Conservation (phyloP, 2,113 vertebrate species). For the Tachysurus fulvidraco region DNA sequence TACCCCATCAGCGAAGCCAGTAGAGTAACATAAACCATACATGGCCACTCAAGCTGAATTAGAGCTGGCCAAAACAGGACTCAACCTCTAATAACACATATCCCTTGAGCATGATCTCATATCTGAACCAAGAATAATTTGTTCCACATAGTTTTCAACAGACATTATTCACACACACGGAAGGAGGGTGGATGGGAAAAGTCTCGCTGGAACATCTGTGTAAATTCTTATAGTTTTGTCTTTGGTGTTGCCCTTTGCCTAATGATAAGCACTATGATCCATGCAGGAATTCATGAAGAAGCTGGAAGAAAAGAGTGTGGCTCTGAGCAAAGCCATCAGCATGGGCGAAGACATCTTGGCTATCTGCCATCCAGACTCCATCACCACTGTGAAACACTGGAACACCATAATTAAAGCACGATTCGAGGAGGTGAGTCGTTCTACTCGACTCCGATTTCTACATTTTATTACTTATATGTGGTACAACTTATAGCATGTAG, state of each 20-base stretch:
- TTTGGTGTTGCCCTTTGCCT: conserved; percentile 34
- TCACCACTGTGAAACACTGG: conserved; percentile 99
- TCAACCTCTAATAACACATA: conserved; percentile 39
- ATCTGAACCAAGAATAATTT: conserved; percentile 47
- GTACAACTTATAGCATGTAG: background rate
- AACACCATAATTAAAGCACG: conserved; percentile 97
- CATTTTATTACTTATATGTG: background rate
- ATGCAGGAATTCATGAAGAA: conserved; percentile 94
- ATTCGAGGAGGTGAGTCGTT: conserved; percentile 88
- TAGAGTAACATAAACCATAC: conserved; percentile 44
- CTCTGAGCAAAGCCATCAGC: conserved; percentile 84
- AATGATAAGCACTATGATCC: conserved; percentile 55
- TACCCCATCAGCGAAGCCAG: conserved; percentile 38
- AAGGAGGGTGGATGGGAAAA: conserved; percentile 36
- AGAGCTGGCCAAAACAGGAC: conserved; percentile 50
- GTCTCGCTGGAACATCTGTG: background rate
- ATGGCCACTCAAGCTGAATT: conserved; percentile 39
- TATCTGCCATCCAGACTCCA: conserved; percentile 96
- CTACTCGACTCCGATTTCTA: background rate
- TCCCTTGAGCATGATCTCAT: conserved; percentile 61
- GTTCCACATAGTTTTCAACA: conserved; percentile 42
- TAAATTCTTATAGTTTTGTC: conserved; percentile 44
- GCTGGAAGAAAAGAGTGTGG: conserved; percentile 89
- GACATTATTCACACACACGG: conserved; percentile 41
- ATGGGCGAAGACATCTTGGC: conserved; percentile 91